Base-by-base conservation (phyloP, 1,140 invertebrate genomes). In the Helicorthomorpha holstii region DNA sequence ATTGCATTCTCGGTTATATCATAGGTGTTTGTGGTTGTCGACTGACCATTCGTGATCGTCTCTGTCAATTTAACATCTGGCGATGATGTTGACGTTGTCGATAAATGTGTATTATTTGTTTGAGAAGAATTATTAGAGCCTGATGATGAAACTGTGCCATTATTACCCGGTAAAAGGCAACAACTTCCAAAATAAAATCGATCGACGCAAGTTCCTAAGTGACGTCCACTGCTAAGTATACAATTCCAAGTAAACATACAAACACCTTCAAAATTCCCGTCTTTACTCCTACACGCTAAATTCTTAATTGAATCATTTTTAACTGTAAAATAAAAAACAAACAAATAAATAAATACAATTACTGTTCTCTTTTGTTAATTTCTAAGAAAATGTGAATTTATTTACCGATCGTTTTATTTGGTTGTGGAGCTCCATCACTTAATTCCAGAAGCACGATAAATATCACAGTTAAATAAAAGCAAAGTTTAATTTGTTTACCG, bases 171-270 rank as follows among this genome's bases (percentile, higher is more conserved):
- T 16, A 71, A 50, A 26, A 64, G 54, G 66, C 89, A 93, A 61
- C 89, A 92, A 27, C 83, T 89, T 42, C 86, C 86, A 61, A 90
- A 89, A 66, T 89, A 90, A 66, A 90, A 91, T 47, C 85, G 77
- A 67, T 93, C 87, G 62, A 89, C 85, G 64, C 89, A 93, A 2
- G 85, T 89, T 48, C 86, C 87, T 54, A 92, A 69, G 60, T 91
- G 87, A 1, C 84, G 85, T 26, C 89, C 89, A 65, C 91, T 90
- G 25, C 82, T 76, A 71, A 90, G 89, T 27, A 87, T 76, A 63
- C 90, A 94, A 55, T 89, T 83, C 66, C 7, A 19, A 21, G 44
- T 19, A 46, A 46, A 46, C 44, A 46, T 46, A 46, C 44, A 46
- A 16, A 34, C 29, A 34, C 29, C 29, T 34, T 34, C 16, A 34